These are phyloP conservation scores for Megaleporinus macrocephalus DNA, from an alignment of 2,113 vertebrate genomes.

Conservation along the genomic window DNA sequence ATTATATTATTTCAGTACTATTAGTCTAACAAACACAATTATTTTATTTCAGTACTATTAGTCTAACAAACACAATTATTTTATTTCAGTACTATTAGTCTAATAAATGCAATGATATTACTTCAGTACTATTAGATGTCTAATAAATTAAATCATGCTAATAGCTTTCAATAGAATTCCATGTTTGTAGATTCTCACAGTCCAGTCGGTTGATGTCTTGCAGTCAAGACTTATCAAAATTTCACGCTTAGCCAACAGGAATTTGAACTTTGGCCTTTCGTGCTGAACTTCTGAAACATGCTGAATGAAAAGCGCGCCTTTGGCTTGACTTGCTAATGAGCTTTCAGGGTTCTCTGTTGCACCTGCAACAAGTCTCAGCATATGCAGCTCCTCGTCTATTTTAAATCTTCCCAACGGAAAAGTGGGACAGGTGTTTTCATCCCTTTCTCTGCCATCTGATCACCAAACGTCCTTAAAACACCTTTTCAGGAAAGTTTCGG, in stretches of 20 bases:
- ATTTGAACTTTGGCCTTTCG: background rate
- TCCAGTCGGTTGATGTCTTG: too few species aligned
- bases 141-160: too few species aligned
- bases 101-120: too few species aligned
- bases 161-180: too few species aligned
- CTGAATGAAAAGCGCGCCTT: background rate
- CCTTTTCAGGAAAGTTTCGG: background rate
- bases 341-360: constrained; percentile 5
- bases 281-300: background rate
- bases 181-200: too few species aligned
- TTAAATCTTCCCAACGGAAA: background rate
- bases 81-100: too few species aligned
- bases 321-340: constrained; percentile 32
- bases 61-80: too few species aligned
- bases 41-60: too few species aligned
- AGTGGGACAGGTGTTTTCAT: constrained; percentile 38
- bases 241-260: background rate
- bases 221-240: background rate
- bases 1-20: too few species aligned
- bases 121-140: too few species aligned
- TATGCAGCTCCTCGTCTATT: constrained; percentile 17
- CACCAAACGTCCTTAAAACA: background rate
- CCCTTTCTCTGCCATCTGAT: background rate
- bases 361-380: background rate
- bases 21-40: too few species aligned